phyloP scores from a whole-genome alignment of 2,797 vertebrate genomes.

The Hafferia zeledoni region DNA sequence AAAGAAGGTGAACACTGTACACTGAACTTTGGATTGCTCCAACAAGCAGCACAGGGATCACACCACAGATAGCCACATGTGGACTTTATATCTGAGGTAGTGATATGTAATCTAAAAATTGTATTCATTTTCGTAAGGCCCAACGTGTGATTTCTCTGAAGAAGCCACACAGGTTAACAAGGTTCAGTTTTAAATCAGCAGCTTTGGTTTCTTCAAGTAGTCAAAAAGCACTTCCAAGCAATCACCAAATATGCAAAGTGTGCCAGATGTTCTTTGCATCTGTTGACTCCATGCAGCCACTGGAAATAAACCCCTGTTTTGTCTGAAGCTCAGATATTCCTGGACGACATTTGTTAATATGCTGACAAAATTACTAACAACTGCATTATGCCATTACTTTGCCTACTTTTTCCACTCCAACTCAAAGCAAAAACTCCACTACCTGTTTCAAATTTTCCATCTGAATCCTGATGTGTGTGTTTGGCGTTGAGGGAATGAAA shows the following conservation, averaged over 20 bases:
- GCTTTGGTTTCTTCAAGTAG: background rate
- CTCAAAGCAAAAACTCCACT: background rate
- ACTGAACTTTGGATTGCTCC: background rate
- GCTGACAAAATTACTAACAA: background rate
- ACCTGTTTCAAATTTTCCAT: background rate
- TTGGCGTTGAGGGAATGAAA: background rate
- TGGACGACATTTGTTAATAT: background rate
- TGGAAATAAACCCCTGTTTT: background rate
- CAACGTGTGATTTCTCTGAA: background rate
- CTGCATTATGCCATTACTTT: background rate
- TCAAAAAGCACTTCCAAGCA: background rate
- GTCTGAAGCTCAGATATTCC: background rate
- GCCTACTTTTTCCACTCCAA: background rate
- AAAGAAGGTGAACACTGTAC: accelerated
- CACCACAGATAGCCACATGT: background rate
- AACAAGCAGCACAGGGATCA: background rate
- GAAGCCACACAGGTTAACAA: background rate
- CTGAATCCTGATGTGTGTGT: background rate
- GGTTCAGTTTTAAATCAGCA: background rate
- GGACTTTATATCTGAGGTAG: background rate
- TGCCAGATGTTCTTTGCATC: background rate
- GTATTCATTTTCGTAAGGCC: background rate
- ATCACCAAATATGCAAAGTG: background rate
- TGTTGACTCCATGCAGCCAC: background rate
- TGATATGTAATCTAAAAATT: background rate